These are phyloP conservation scores for Drosophila parthenogenetica DNA, from an alignment of 2,888 invertebrate species.

Conservation along the genomic window DNA sequence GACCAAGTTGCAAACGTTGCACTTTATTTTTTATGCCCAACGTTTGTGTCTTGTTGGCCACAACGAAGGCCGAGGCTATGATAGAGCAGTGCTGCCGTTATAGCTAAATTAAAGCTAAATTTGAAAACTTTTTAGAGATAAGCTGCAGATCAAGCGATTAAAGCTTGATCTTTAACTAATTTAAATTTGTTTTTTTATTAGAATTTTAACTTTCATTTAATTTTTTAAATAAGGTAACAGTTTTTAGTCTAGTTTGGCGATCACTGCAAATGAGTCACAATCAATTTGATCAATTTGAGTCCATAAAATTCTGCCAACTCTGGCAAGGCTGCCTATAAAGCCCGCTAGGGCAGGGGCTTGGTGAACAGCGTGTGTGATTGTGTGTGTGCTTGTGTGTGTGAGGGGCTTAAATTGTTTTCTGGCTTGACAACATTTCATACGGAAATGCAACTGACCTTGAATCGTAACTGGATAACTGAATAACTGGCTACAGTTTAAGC, in stretches of 20 bases:
- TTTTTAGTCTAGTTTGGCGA: no score
- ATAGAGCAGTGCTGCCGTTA: not conserved
- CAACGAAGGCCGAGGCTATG: slow-evolving; percentile 23
- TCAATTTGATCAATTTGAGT: not conserved
- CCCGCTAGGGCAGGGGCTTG: not conserved
- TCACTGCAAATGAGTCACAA: no score
- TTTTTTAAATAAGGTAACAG: no score
- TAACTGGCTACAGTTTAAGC: slow-evolving; percentile 19
- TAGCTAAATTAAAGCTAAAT: not conserved
- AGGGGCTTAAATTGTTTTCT: slow-evolving; percentile 23
- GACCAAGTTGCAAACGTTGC: slow-evolving; percentile 54
- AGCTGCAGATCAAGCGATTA: no score
- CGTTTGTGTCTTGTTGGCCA: slow-evolving; percentile 4
- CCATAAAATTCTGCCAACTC: not conserved
- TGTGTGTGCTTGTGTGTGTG: no score
- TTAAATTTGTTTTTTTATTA: no score
- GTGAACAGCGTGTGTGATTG: not conserved
- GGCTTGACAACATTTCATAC: slow-evolving; percentile 70
- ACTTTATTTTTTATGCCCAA: slow-evolving; percentile 33
- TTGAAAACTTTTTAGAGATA: no score
- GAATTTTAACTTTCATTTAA: no score
- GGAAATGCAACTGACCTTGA: slow-evolving; percentile 78
- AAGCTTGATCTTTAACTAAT: no score
- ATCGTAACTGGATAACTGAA: slow-evolving; percentile 65
- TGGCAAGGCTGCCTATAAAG: slow-evolving; percentile 19